Evolutionary conservation across 92 coral and sea anemone species (phyloP).

Genomic region (Ricordea florida): DNA sequence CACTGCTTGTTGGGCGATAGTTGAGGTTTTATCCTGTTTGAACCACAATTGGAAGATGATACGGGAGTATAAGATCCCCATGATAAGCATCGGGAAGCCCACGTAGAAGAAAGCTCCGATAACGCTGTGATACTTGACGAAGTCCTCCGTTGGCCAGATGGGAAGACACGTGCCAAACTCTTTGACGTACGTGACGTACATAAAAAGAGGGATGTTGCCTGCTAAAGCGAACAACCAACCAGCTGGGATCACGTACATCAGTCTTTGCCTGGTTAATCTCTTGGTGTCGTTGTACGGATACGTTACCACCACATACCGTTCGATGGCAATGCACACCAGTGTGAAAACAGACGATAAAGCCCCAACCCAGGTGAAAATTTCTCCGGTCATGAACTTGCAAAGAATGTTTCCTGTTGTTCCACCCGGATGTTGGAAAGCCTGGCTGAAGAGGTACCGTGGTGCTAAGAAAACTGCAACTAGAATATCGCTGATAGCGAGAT

Average conservation of each 20-base stretch:
- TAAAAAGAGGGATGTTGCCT: slow-evolving; percentile 25
- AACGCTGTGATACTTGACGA: slow-evolving; percentile 25
- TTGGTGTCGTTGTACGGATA: slow-evolving; percentile 32
- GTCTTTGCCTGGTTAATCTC: slow-evolving; percentile 5
- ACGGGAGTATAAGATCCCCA: slow-evolving; percentile 27
- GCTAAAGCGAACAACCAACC: slow-evolving; percentile 51
- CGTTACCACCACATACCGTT: slow-evolving; percentile 39
- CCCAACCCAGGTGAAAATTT: slow-evolving; percentile 50
- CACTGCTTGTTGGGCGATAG: not conserved
- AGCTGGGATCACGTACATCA: not conserved
- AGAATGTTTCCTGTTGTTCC: slow-evolving; percentile 27
- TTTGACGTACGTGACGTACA: not conserved
- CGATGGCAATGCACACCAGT: slow-evolving; percentile 41
- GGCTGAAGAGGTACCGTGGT: slow-evolving; percentile 26
- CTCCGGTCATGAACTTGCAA: slow-evolving; percentile 51
- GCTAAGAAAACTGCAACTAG: slow-evolving; percentile 13
- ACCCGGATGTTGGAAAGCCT: slow-evolving; percentile 21
- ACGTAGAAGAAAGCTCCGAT: slow-evolving; percentile 3
- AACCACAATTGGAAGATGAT: slow-evolving; percentile 35
- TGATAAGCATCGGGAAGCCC: slow-evolving; percentile 8
- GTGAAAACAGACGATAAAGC: slow-evolving; percentile 35
- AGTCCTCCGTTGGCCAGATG: slow-evolving; percentile 38
- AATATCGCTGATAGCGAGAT: slow-evolving; percentile 15
- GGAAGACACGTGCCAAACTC: slow-evolving; percentile 7
- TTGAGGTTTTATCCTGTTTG: not conserved